Evolutionary conservation across 1,140 invertebrate species (phyloP).

Genomic region (Gonioctena quinquepunctata): DNA sequence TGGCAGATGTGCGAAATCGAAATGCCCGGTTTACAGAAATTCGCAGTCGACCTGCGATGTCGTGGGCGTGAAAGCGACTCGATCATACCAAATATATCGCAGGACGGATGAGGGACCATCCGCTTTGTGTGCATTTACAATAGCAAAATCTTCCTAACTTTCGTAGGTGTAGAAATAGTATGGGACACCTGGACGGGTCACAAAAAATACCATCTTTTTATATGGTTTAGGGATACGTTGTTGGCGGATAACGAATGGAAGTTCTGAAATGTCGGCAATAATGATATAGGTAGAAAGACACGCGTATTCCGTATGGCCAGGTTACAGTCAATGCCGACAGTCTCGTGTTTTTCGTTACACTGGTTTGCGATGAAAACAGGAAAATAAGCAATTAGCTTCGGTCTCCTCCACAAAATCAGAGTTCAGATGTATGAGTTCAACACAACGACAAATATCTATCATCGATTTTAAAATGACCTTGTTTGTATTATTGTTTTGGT

Average conservation of each 20-base stretch:
- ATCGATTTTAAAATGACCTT: too few species aligned
- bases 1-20: slow-evolving; percentile 27
- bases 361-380: too few species aligned
- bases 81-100: background rate
- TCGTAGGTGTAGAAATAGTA: slow-evolving; percentile 23
- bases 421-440: too few species aligned
- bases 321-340: too few species aligned
- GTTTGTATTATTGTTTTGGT: too few species aligned
- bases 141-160: slow-evolving; percentile 25
- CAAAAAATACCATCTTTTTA: background rate
- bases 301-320: background rate
- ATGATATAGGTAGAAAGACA: too few species aligned
- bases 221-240: background rate
- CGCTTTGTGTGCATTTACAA: background rate
- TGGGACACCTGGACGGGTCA: slow-evolving; percentile 18
- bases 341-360: too few species aligned
- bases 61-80: background rate
- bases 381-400: too few species aligned
- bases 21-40: background rate
- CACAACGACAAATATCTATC: too few species aligned
- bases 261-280: too few species aligned
- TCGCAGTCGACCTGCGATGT: slow-evolving; percentile 17
- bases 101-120: background rate
- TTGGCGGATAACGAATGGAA: background rate
- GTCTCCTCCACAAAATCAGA: too few species aligned